These are phyloP conservation scores for Drosophila yooni DNA, from an alignment of 2,888 invertebrate species.

Conservation along the genomic window DNA sequence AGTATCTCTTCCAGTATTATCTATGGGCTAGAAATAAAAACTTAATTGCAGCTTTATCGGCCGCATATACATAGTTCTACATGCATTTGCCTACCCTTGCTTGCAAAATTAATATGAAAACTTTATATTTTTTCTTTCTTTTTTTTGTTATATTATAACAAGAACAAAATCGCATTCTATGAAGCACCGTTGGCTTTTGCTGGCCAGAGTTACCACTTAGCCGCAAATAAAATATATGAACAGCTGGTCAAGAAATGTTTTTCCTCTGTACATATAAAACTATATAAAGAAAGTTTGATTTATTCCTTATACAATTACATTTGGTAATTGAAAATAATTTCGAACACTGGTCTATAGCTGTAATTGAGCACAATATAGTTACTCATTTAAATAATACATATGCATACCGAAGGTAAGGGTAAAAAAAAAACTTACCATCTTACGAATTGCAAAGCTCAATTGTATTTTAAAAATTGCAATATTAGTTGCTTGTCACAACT, in stretches of 20 bases:
- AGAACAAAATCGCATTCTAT: constrained; percentile 46
- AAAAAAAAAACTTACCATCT: background rate
- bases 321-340: constrained; percentile 5
- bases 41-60: background rate
- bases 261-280: background rate
- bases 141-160: constrained; percentile 45
- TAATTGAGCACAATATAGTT: background rate
- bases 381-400: background rate
- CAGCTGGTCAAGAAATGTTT: background rate
- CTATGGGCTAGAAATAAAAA: constrained; percentile 9
- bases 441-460: background rate
- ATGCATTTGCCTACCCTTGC: background rate
- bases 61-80: background rate
- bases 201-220: constrained; percentile 34
- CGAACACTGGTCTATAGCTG: background rate
- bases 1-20: constrained; percentile 13
- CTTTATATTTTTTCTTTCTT: constrained; percentile 20
- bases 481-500: background rate
- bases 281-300: background rate
- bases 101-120: constrained; percentile 20
- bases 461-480: background rate
- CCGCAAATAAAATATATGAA: constrained; percentile 8
- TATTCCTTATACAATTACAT: constrained; percentile 8
- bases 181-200: constrained; percentile 46
- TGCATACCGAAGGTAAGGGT: background rate